Percentiles rank a stretch among this genome's conserved stretches.
Evolutionary conservation across 2,888 invertebrate genomes (phyloP).

Genomic region (Pseudanteris insignis): DNA sequence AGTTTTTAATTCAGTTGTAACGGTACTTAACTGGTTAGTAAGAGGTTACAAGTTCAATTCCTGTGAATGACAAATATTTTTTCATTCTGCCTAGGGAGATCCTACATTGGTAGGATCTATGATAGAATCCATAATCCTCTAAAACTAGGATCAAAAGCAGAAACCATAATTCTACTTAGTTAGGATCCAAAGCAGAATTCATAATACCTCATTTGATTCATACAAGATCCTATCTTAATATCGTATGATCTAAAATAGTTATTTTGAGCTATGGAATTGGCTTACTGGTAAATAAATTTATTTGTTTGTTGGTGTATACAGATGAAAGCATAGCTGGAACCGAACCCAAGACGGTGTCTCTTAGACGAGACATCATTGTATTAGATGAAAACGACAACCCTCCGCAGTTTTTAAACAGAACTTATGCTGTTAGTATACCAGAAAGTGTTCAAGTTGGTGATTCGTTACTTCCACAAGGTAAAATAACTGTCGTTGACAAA

Average conservation of each 20-base stretch:
- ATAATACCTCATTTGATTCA: background rate
- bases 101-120: too few species aligned
- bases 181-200: background rate
- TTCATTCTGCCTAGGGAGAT: too few species aligned
- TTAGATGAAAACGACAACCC: constrained; percentile 84
- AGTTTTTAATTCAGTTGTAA: too few species aligned
- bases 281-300: too few species aligned
- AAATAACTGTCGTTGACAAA: constrained; percentile 75
- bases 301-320: too few species aligned
- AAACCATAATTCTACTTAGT: too few species aligned
- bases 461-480: constrained; percentile 69
- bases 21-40: too few species aligned
- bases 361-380: constrained; percentile 79
- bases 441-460: constrained; percentile 76
- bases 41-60: too few species aligned
- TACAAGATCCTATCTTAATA: background rate
- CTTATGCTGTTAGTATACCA: constrained; percentile 77
- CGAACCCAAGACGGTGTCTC: constrained; percentile 81
- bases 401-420: constrained; percentile 78
- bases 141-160: too few species aligned
- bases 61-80: too few species aligned
- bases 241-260: background rate
- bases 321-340: constrained; percentile 76
- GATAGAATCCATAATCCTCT: too few species aligned
- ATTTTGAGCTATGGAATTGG: too few species aligned